Percentiles rank a stretch among this genome's conserved stretches.
Evolutionary conservation across 2,888 invertebrate genomes (phyloP).

Genomic region (Epsilonema sp.): DNA sequence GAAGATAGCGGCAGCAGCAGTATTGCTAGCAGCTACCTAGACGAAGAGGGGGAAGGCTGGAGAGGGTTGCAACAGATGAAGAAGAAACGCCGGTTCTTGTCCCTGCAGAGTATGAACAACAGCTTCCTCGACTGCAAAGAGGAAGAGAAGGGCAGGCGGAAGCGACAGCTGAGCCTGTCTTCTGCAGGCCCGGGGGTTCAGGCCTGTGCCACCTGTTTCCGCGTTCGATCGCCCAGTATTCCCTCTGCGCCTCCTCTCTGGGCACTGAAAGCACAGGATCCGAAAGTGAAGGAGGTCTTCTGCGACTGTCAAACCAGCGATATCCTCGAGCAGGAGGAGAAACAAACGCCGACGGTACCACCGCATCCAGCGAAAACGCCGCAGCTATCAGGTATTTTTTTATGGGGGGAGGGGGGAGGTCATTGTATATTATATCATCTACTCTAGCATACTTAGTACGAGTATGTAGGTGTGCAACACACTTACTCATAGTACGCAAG

Average conservation of each 20-base stretch:
- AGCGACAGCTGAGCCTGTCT: not conserved
- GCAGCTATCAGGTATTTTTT: too few relatives aligned
- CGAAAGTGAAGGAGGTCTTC: not conserved
- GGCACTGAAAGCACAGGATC: constrained; percentile 8
- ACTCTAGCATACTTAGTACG: too few relatives aligned
- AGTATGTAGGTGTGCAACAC: too few relatives aligned
- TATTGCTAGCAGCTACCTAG: not conserved
- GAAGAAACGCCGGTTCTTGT: not conserved
- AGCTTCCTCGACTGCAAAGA: too few relatives aligned
- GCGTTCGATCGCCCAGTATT: not conserved
- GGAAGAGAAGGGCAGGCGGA: too few relatives aligned
- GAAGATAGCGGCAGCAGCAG: not conserved
- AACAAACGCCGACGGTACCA: too few relatives aligned
- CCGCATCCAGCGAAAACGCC: too few relatives aligned
- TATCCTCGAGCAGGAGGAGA: constrained; percentile 4
- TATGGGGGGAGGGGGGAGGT: too few relatives aligned
- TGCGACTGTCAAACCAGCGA: constrained; percentile 11
- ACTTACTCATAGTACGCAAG: too few relatives aligned
- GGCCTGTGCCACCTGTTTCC: constrained; percentile 10
- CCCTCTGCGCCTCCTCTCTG: constrained; percentile 7
- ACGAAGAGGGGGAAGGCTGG: too few relatives aligned
- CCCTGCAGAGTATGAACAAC: constrained; percentile 1
- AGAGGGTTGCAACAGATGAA: too few relatives aligned
- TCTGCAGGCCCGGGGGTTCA: not conserved
- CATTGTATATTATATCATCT: too few relatives aligned